Evolutionary conservation across 2,888 invertebrate species (phyloP), one percentile per base, ranked within the genome.

Genomic region (Heliconius ethilla): DNA sequence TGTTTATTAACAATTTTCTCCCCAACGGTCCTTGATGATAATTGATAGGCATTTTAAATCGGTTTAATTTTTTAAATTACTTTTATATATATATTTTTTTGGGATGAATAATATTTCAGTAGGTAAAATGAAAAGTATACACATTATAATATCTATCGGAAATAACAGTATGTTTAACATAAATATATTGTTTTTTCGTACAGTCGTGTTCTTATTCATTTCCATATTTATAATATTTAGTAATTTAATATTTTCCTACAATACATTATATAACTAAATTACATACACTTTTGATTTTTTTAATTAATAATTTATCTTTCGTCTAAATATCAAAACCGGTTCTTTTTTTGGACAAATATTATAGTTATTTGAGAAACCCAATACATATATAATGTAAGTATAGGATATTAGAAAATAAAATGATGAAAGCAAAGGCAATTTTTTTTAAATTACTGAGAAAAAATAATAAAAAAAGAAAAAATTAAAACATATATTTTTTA

Each of bases 241-340:
- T 63, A 65, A 37, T 72, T 76, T 63, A 2, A 45, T 27, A 59
- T 70, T 40, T 45, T 65, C 51, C 72, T 72, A 74, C 40, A 74
- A 63, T 73, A 62, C 25, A 74, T 63, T 7, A 10, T 74, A 45
- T 27, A 25, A 62, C 74, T 74, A 63, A 59, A 63, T 40, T 63
- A 74, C 63, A 74, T 62, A 63, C 40, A 74, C 22, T 37, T 37
- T 63, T 63, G 63, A 40, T 27, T 25, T 73, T 25, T 25, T 18
- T 25, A 3, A 37, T 62, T 27, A 18, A 25, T 37, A 9, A 73
- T n/a, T 15, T 67, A 69, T 69, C 25, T 6, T 69, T 25, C 40
- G 13, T 40, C 40, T 69, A 3, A 15, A 69, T 37, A 69, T 40
- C 15, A 69, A 69, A 37, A 45, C 45, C 37, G 13, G 25, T 25